phyloP scores from a whole-genome alignment of 2,113 vertebrate genomes.

The Oophaga pumilio region DNA sequence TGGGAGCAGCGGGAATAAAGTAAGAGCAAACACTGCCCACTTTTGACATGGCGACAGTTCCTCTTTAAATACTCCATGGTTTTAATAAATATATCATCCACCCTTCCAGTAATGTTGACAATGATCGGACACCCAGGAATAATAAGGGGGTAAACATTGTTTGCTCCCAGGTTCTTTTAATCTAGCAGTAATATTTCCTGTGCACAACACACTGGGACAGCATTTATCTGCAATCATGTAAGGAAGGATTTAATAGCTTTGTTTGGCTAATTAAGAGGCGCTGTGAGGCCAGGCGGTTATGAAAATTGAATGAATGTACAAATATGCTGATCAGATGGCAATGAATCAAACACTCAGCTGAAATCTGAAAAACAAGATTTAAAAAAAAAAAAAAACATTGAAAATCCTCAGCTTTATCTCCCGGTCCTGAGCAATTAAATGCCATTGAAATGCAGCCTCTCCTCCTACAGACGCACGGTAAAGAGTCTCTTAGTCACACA shows the following conservation, averaged over 20 bases:
- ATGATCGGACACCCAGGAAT: background rate
- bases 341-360: slow-evolving; percentile 47
- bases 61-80: background rate
- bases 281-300: slow-evolving; percentile 43
- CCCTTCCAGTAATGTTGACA: background rate
- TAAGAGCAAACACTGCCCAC: no score
- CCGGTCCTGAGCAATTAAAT: slow-evolving; percentile 48
- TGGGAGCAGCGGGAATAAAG: no score
- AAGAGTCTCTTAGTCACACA: slow-evolving; percentile 30
- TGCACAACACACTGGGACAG: background rate
- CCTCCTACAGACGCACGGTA: background rate
- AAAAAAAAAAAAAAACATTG: slow-evolving; percentile 3
- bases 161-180: background rate
- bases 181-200: slow-evolving; percentile 6
- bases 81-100: background rate
- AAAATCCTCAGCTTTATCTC: slow-evolving; percentile 10
- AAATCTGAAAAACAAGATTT: slow-evolving; percentile 44
- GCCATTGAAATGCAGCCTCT: slow-evolving; percentile 9
- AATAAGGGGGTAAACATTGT: background rate
- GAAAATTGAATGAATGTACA: slow-evolving; percentile 47
- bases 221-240: slow-evolving; percentile 44
- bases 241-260: slow-evolving; percentile 50
- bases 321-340: slow-evolving; percentile 56
- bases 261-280: slow-evolving; percentile 49
- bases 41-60: background rate